Conservation (phyloP, 1,140 invertebrate genomes). For the Eumeta japonica region DNA sequence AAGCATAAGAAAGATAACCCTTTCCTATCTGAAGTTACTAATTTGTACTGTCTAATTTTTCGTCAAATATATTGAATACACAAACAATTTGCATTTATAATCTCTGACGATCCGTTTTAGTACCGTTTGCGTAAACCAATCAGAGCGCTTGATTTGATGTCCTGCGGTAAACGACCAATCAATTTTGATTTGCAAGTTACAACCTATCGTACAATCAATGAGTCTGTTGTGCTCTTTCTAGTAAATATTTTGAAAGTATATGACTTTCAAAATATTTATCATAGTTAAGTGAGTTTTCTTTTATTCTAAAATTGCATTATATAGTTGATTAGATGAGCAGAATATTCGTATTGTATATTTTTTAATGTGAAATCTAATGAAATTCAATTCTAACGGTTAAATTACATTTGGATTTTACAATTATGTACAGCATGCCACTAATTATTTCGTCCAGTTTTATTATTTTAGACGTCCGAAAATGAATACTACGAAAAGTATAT, state of each 20-base stretch:
- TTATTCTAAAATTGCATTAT: constrained; percentile 15
- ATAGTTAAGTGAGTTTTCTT: constrained; percentile 15
- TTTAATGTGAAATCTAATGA: no score
- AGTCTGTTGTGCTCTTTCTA: constrained; percentile 16
- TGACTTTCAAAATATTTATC: constrained; percentile 19
- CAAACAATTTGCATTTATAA: constrained; percentile 17
- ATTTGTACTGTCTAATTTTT: constrained; percentile 19
- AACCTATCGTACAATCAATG: constrained; percentile 15
- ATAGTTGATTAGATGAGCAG: constrained; percentile 11
- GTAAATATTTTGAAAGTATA: constrained; percentile 12
- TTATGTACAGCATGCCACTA: constrained; percentile 12
- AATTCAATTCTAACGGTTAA: no score
- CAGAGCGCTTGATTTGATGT: constrained; percentile 18
- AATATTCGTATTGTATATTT: constrained; percentile 14
- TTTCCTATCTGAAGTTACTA: constrained; percentile 11
- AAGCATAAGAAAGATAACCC: no score
- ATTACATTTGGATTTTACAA: constrained; percentile 20
- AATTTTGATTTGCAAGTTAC: constrained; percentile 18
- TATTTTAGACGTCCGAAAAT: constrained; percentile 24
- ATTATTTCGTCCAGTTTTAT: constrained; percentile 17
- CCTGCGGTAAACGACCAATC: constrained; percentile 10
- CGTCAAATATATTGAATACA: constrained; percentile 21
- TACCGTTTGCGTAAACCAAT: constrained; percentile 19
- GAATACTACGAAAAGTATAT: no score
- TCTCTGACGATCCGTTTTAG: constrained; percentile 17